A percentile compares a stretch with the other conserved stretches of the same genome.
Conservation (phyloP, 2,113 vertebrate species). For the Crypturellus undulatus region DNA sequence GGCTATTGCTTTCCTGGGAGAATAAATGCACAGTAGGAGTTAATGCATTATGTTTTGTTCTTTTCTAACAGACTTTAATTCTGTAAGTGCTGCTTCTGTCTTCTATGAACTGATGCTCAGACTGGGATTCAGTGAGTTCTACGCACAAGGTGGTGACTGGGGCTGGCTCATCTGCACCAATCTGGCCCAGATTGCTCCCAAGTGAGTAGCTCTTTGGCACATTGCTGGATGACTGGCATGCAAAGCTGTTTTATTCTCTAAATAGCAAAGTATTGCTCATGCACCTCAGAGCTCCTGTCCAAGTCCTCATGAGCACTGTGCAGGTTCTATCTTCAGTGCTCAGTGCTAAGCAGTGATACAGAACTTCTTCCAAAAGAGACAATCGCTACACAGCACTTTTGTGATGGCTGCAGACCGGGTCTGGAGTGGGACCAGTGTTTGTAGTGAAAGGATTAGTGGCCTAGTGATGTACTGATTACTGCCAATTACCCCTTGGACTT, state of each 20-base stretch:
- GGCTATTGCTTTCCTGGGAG: neutral
- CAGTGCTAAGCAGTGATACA: neutral
- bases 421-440: neutral
- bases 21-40: neutral
- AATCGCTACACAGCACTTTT: neutral
- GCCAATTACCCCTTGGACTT: neutral
- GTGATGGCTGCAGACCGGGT: neutral
- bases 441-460: neutral
- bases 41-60: neutral
- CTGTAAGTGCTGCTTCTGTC: slow-evolving; percentile 71
- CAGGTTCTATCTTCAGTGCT: neutral
- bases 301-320: neutral
- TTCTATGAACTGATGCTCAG: slow-evolving; percentile 82
- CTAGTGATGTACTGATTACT: neutral
- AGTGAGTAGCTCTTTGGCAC: slow-evolving; percentile 54
- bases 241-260: neutral
- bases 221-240: neutral
- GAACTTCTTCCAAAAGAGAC: neutral
- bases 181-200: slow-evolving; percentile 81
- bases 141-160: slow-evolving; percentile 81
- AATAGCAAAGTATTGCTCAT: neutral
- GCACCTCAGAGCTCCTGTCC: neutral
- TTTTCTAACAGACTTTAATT: slow-evolving; percentile 64
- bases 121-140: slow-evolving; percentile 80
- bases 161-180: slow-evolving; percentile 80